Base-by-base conservation (phyloP, 2,888 invertebrate species). In the Rhimphoctona megacephalus region DNA sequence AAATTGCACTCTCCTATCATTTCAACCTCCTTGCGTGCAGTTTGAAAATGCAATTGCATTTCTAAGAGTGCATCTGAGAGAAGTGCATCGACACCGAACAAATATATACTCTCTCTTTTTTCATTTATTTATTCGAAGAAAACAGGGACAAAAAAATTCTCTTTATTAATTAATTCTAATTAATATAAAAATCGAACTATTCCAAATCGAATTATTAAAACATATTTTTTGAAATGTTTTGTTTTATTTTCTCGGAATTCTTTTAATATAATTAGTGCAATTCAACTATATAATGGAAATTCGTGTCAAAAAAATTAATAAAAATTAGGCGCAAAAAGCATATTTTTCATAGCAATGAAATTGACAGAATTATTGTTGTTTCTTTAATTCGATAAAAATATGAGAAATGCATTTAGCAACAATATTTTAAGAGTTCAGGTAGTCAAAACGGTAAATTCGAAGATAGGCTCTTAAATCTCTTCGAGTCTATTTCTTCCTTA, bases 1-100 rank as follows among this genome's bases (percentile, higher is more conserved):
- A 25, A 79, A 79, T 72, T 36, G 49, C 72, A 78, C 39, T 54
- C 17, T 64, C 67, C n/a, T 66, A 66, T 64, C 39, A 36, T 36
- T 70, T 25, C 52, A 6, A 66, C 46, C 43, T 36, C 30, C 22
- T 52, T 22, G 33, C 25, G 9, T 39, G 49, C 77, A 67, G 22
- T 77, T 39, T 33, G 43, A 79, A 57, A 81, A 81, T 66, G 52
- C 66, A n/a, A 52, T 81, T 81, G 52, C 49, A 52, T 64, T 61
- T 78, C 8, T 25, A 67, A 52, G 33, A 72, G 36, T 72, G 49
- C 72, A 72, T 72, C 76, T 22, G 19, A 2, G 5, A 36, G 4
- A 36, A 73, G 33, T 73, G 22, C 54, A 54, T 22, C 33, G 25
- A 43, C 43, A 25, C 25, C 39, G 5, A 69, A 25, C 46, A 46